Conservation (phyloP, 2,888 invertebrate genomes). For the Troides aeacus region DNA sequence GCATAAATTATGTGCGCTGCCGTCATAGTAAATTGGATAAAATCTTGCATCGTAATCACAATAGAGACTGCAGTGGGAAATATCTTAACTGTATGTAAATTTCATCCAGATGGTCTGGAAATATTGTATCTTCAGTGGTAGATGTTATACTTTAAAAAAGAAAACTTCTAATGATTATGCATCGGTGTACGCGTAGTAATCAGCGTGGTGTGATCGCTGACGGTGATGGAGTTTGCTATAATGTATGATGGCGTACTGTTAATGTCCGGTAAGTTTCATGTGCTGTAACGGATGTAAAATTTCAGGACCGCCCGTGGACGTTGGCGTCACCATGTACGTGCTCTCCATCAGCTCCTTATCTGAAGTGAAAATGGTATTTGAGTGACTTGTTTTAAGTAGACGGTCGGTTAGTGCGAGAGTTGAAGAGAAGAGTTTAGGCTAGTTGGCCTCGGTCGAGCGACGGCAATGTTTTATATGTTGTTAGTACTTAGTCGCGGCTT, state of each 20-base stretch:
- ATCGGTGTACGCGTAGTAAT: neutral
- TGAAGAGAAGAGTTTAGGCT: constrained; percentile 45
- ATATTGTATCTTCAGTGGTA: neutral
- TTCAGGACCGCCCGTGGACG: constrained; percentile 90
- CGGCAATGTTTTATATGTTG: constrained; percentile 33
- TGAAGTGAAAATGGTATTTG: constrained; percentile 88
- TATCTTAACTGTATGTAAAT: constrained; percentile 13
- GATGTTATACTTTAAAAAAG: neutral
- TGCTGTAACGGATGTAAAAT: constrained; percentile 59
- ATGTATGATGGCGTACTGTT: neutral
- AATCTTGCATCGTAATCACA: constrained; percentile 9
- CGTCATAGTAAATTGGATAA: constrained; percentile 1
- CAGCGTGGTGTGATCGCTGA: too few relatives aligned
- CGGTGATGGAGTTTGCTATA: neutral
- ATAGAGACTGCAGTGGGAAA: constrained; percentile 8
- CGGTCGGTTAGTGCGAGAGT: constrained; percentile 44
- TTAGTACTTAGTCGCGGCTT: constrained; percentile 55
- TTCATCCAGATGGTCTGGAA: neutral
- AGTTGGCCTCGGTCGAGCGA: constrained; percentile 51
- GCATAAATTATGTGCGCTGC: constrained; percentile 16
- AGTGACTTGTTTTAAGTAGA: constrained; percentile 59
- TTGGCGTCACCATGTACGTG: constrained; percentile 92
- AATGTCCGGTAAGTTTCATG: constrained; percentile 34
- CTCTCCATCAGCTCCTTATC: constrained; percentile 92
- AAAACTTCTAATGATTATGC: neutral